phyloP scores from a whole-genome alignment of 2,797 vertebrate species.

The Sebastes oblongus region DNA sequence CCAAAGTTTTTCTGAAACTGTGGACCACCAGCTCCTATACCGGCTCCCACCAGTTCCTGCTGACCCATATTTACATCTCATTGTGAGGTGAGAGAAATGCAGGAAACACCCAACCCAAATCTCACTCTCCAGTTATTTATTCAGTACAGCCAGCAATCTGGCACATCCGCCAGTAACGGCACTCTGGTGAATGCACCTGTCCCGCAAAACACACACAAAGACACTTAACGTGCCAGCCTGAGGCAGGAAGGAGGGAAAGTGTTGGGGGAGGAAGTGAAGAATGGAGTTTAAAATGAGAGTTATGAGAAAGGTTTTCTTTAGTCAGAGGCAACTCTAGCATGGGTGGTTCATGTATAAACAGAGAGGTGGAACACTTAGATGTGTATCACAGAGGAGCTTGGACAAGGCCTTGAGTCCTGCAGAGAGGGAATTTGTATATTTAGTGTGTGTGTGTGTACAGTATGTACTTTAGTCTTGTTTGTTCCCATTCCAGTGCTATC shows the following conservation, averaged over 20 bases:
- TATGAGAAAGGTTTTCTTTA: conserved; percentile 43
- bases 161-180: conserved; percentile 20
- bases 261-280: conserved; percentile 11
- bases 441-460: neutral
- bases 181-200: conserved; percentile 52
- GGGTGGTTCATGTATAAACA: conserved; percentile 61
- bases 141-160: conserved; percentile 30
- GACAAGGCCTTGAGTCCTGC: neutral
- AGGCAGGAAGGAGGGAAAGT: conserved; percentile 20
- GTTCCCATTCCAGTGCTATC: neutral
- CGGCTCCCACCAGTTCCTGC: conserved; percentile 12
- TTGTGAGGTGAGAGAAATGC: conserved; percentile 63
- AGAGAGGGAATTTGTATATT: neutral
- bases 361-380: conserved; percentile 42
- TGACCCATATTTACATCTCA: conserved; percentile 53
- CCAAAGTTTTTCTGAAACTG: neutral
- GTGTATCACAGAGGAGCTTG: conserved; percentile 25
- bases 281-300: conserved; percentile 7
- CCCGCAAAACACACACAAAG: conserved; percentile 15
- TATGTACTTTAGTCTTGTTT: neutral
- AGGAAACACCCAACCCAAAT: conserved; percentile 54
- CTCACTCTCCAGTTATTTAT: conserved; percentile 50
- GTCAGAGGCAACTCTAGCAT: conserved; percentile 50
- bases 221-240: neutral
- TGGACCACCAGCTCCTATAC: conserved; percentile 6